A percentile compares a stretch with the other conserved stretches of the same genome.
phyloP scores from a whole-genome alignment of 2,797 vertebrate species.

The Mus caroli region DNA sequence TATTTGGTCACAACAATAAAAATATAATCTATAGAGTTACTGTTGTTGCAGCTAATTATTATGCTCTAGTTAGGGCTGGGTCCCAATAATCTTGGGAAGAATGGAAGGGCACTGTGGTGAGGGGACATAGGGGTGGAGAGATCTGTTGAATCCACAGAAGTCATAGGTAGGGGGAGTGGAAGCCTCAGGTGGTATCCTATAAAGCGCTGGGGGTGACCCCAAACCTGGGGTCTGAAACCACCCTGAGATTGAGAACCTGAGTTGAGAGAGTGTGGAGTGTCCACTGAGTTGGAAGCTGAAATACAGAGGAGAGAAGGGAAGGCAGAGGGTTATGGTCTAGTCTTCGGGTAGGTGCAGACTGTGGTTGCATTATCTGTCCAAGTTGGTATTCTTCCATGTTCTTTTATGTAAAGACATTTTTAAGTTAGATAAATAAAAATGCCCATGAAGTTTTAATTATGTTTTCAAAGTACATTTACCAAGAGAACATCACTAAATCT shows the following conservation, averaged over 20 bases:
- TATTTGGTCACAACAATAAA: not conserved
- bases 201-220: not conserved
- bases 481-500: slow-evolving; percentile 11
- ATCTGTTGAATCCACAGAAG: not conserved
- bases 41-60: not conserved
- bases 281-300: not conserved
- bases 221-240: not conserved
- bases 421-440: slow-evolving; percentile 30
- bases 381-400: not conserved
- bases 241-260: not conserved
- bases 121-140: not conserved
- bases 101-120: not conserved
- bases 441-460: not conserved
- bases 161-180: not conserved
- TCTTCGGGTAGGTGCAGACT: not conserved
- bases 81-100: not conserved
- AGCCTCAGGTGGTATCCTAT: not conserved
- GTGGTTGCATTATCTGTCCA: not conserved
- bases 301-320: not conserved
- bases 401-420: slow-evolving; percentile 38
- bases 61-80: not conserved
- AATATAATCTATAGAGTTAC: not conserved
- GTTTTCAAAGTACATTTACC: not conserved
- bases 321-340: not conserved
- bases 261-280: not conserved